Base-by-base conservation (phyloP, 2,113 vertebrate species). In the Cichladusa arquata region DNA sequence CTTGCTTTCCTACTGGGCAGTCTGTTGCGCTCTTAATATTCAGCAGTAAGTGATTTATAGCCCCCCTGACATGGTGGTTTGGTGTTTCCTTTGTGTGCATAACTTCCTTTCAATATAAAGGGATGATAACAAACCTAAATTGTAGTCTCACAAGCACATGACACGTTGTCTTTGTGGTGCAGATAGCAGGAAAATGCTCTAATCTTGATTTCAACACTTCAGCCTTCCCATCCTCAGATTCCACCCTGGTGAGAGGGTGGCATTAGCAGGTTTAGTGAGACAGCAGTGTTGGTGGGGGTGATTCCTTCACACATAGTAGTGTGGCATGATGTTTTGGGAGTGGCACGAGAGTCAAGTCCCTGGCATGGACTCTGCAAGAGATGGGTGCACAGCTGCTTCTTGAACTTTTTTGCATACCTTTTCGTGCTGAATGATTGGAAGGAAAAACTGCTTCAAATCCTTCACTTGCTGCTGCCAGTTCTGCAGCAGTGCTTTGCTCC, bases 11-110 rank as follows among this genome's bases (percentile, higher is more conserved):
- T 70, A 28, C 61, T 44, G 44, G 60, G 34, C 5, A 6, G 34
- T 86, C 92, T 60, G 47, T 58, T 81, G 67, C 70, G 53, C 26
- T 66, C 44, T 40, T 74, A 51, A 58, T 66, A 88, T 50, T 90
- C 54, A 47, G 47, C n/a, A 48, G 67, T 71, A 74, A 81, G 90
- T 88, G 87, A 97, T 92, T 95, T 96, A 80, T 48, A 93, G 71
- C 67, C 51, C 56, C 88, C 81, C 85, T 77, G 77, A 86, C 82
- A 26, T 0, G 51, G 81, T 93, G 90, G 90, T 95, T 95, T 96
- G 90, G 88, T 95, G 94, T 94, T 97, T 96, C 82, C 88, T 86
- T 94, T 95, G 76, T 79, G 90, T 93, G 80, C 82, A 53, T 79
- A 92, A 94, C 86, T 95, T 96, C 90, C 93, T 95, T 90, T 92